Percentiles rank a stretch among this genome's conserved stretches.
Evolutionary conservation across 2,888 invertebrate species (phyloP).

Genomic region (Cephalotes varians): DNA sequence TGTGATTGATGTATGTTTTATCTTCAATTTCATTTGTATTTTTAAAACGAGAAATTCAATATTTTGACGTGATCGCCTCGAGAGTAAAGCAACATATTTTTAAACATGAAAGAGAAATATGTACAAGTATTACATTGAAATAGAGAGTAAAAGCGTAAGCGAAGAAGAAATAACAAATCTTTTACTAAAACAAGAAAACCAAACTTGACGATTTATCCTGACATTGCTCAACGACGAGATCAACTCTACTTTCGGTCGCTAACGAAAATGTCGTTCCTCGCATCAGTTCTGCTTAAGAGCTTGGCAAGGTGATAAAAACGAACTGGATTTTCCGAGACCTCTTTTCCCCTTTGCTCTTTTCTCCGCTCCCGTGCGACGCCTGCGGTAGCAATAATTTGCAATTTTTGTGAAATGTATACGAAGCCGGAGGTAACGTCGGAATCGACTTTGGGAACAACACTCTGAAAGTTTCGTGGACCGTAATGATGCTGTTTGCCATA

Average conservation of each 20-base stretch:
- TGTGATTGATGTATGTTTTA: not conserved
- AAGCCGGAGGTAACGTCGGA: slow-evolving; percentile 41
- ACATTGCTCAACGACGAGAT: slow-evolving; percentile 63
- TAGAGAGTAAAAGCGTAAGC: slow-evolving; percentile 9
- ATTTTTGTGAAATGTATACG: slow-evolving; percentile 50
- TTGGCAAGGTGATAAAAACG: slow-evolving; percentile 74
- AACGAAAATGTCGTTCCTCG: slow-evolving; percentile 74
- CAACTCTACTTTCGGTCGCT: slow-evolving; percentile 65
- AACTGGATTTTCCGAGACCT: slow-evolving; percentile 57
- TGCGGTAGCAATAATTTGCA: slow-evolving; percentile 52
- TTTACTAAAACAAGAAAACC: not conserved
- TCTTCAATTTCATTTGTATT: not conserved
- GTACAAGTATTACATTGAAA: slow-evolving; percentile 13
- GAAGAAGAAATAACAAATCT: slow-evolving; percentile 1
- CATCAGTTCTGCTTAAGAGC: slow-evolving; percentile 74
- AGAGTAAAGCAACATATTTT: slow-evolving; percentile 5
- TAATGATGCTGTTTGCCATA: slow-evolving; percentile 49
- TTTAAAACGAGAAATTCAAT: not conserved
- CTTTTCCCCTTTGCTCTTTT: slow-evolving; percentile 27
- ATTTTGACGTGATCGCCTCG: not conserved
- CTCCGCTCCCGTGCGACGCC: slow-evolving; percentile 13
- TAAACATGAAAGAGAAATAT: not conserved
- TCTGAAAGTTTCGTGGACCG: slow-evolving; percentile 48
- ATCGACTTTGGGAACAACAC: slow-evolving; percentile 55
- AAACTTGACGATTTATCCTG: slow-evolving; percentile 43